A percentile compares a stretch with the other conserved stretches of the same genome.
phyloP scores from a whole-genome alignment of 2,113 vertebrate species.

The Brachirus orientalis region DNA sequence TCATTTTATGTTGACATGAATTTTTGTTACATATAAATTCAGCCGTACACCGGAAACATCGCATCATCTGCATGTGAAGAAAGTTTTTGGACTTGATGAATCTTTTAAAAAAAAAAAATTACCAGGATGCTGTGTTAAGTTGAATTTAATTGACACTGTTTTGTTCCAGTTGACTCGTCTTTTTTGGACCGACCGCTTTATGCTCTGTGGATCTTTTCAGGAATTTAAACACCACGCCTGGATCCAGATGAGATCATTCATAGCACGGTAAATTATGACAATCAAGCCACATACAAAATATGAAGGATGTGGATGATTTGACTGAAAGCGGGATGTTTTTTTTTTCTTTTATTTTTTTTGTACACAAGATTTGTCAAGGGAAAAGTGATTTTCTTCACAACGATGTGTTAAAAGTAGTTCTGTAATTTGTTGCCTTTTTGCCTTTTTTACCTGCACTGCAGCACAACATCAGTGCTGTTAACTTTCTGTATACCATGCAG shows the following conservation, averaged over 20 bases:
- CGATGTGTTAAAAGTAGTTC: no score
- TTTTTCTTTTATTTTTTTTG: no score
- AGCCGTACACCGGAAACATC: background rate
- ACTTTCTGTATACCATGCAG: slow-evolving; percentile 48
- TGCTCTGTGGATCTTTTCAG: slow-evolving; percentile 6
- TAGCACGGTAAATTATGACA: background rate
- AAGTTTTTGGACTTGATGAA: background rate
- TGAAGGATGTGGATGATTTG: background rate
- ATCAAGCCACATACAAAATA: no score
- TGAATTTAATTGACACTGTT: slow-evolving; percentile 11
- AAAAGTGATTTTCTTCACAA: no score
- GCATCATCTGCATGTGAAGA: background rate
- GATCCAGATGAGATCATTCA: background rate
- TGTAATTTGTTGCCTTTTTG: background rate
- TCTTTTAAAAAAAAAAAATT: background rate
- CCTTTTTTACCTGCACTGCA: background rate
- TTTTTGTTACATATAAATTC: background rate
- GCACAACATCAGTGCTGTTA: background rate
- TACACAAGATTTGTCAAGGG: no score
- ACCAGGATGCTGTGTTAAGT: background rate
- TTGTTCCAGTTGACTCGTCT: no score
- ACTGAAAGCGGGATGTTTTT: no score
- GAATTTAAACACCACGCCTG: background rate
- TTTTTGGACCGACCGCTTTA: background rate
- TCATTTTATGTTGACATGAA: no score